phyloP scores from a whole-genome alignment of 2,113 vertebrate species.

The Scomber scombrus region DNA sequence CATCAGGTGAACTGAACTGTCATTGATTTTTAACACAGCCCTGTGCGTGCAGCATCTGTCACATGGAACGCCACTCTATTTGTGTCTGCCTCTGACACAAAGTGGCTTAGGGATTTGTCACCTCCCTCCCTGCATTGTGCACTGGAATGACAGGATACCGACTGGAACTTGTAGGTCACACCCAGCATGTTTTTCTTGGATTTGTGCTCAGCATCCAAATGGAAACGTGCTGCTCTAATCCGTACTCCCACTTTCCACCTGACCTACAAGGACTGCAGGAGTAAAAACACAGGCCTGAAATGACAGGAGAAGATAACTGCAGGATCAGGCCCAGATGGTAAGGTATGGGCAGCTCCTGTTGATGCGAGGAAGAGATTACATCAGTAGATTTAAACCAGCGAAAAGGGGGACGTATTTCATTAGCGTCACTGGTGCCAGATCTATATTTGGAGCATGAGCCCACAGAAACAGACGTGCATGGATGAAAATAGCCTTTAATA shows the following conservation, averaged over 20 bases:
- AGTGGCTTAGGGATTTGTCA: slow-evolving; percentile 76
- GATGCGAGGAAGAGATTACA: slow-evolving; percentile 75
- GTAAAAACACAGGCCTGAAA: slow-evolving; percentile 31
- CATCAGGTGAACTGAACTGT: slow-evolving; percentile 50
- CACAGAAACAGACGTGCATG: slow-evolving; percentile 77
- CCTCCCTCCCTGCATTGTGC: slow-evolving; percentile 76
- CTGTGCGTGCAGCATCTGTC: slow-evolving; percentile 63
- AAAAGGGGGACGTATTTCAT: slow-evolving; percentile 80
- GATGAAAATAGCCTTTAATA: slow-evolving; percentile 85
- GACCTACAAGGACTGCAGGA: slow-evolving; percentile 29
- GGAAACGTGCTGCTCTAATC: slow-evolving; percentile 56
- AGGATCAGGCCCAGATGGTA: slow-evolving; percentile 68
- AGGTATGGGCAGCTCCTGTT: slow-evolving; percentile 65
- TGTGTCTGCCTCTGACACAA: slow-evolving; percentile 68
- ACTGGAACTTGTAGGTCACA: slow-evolving; percentile 76
- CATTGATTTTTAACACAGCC: slow-evolving; percentile 53
- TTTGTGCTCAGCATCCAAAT: slow-evolving; percentile 60
- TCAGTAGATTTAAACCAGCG: slow-evolving; percentile 81
- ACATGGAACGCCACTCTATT: slow-evolving; percentile 66
- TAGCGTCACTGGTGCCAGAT: slow-evolving; percentile 76
- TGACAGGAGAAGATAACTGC: slow-evolving; percentile 44
- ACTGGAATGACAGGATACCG: slow-evolving; percentile 80
- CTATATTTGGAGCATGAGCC: slow-evolving; percentile 86
- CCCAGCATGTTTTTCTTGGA: slow-evolving; percentile 75
- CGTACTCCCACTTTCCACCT: slow-evolving; percentile 29